Evolutionary conservation across 2,797 vertebrate species (phyloP).

Genomic region (Carapus acus): DNA sequence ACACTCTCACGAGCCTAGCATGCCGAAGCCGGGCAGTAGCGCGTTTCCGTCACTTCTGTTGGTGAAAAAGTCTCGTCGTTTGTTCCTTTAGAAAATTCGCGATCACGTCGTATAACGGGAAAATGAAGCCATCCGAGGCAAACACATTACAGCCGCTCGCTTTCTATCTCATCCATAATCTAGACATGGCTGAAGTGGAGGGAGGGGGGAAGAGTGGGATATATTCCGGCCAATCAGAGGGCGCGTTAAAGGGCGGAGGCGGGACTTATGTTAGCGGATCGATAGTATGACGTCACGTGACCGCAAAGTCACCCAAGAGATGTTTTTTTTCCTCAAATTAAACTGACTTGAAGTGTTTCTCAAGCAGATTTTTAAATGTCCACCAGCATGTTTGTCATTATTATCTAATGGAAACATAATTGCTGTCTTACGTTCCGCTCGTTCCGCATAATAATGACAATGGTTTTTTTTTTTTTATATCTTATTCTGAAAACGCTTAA

Average conservation of each 20-base stretch:
- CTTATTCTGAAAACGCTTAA: too few species aligned
- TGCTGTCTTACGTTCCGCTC: too few species aligned
- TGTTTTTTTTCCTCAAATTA: too few species aligned
- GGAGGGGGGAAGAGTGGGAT: too few species aligned
- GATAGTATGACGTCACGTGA: constrained; percentile 4
- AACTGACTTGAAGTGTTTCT: too few species aligned
- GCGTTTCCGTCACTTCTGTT: background rate
- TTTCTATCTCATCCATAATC: constrained; percentile 50
- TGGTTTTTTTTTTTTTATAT: too few species aligned
- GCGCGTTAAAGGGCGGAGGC: constrained; percentile 20
- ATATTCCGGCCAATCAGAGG: constrained; percentile 42
- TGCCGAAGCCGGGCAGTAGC: constrained; percentile 5
- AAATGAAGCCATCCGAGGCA: constrained; percentile 27
- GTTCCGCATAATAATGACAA: too few species aligned
- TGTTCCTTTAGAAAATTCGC: background rate
- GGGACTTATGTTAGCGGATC: constrained; percentile 59
- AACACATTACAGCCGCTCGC: constrained; percentile 36
- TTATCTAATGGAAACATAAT: too few species aligned
- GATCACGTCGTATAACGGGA: background rate
- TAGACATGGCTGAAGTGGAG: constrained; percentile 46
- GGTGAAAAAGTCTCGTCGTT: background rate
- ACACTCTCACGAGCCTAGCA: constrained; percentile 33
- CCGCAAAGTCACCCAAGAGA: too few species aligned
- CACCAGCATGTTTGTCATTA: too few species aligned
- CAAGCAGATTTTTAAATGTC: too few species aligned